Conservation (phyloP, 2,113 vertebrate species). For the Mugil cephalus region DNA sequence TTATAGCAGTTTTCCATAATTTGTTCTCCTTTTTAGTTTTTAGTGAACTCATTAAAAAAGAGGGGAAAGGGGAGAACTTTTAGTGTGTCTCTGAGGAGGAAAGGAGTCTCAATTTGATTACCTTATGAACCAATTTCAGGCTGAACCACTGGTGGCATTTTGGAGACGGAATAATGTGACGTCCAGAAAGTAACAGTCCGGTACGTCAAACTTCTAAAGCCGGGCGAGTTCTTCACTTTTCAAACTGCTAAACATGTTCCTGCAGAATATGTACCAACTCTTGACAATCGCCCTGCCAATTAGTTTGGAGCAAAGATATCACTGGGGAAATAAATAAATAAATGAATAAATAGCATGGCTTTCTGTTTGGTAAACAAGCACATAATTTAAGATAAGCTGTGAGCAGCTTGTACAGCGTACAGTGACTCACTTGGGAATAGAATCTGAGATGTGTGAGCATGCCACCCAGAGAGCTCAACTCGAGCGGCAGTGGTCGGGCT, state of each 20-base stretch:
- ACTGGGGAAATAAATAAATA: conserved; percentile 1
- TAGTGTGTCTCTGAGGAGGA: conserved; percentile 50
- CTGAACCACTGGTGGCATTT: conserved; percentile 61
- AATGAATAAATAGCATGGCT: conserved; percentile 37
- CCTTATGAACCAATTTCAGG: conserved; percentile 70
- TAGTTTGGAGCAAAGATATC: conserved; percentile 12
- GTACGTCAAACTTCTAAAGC: conserved; percentile 20
- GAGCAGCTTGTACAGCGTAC: conserved; percentile 42
- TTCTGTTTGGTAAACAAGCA: conserved; percentile 51
- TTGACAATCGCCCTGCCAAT: not conserved
- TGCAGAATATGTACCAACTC: not conserved
- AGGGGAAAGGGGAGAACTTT: conserved; percentile 20
- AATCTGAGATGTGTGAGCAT: conserved; percentile 25
- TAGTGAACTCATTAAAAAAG: conserved; percentile 21
- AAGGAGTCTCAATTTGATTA: conserved; percentile 68
- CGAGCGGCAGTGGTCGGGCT: not conserved
- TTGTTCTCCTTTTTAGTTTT: conserved; percentile 34
- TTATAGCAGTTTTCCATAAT: conserved; percentile 42
- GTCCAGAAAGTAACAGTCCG: conserved; percentile 40
- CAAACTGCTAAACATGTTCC: conserved; percentile 1
- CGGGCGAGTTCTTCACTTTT: conserved; percentile 13
- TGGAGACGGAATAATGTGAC: conserved; percentile 57
- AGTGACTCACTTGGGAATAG: conserved; percentile 40
- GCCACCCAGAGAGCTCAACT: conserved; percentile 23
- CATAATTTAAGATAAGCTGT: conserved; percentile 44